These are phyloP conservation scores for Andrena minutula DNA, from an alignment of 2,888 invertebrate species.

Conservation along the genomic window DNA sequence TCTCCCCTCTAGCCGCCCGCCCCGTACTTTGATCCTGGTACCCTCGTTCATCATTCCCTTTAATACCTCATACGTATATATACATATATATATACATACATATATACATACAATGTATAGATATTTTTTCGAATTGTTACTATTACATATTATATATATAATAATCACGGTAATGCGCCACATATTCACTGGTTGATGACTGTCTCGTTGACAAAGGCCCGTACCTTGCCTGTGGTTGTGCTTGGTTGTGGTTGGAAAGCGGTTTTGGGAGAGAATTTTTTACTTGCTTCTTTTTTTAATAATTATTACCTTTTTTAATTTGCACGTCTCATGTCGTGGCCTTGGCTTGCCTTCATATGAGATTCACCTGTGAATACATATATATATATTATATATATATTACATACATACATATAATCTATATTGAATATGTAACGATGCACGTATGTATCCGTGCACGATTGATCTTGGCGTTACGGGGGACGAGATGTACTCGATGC, in stretches of 20 bases:
- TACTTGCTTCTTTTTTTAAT: slow-evolving; percentile 82
- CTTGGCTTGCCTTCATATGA: slow-evolving; percentile 85
- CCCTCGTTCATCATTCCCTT: slow-evolving; percentile 27
- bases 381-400: slow-evolving; percentile 70
- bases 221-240: slow-evolving; percentile 85
- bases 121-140: slow-evolving; percentile 75
- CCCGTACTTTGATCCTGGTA: not conserved
- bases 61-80: slow-evolving; percentile 73
- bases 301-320: slow-evolving; percentile 83
- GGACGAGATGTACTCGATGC: too few relatives aligned
- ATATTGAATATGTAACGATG: slow-evolving; percentile 71
- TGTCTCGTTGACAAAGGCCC: slow-evolving; percentile 84
- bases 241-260: slow-evolving; percentile 85
- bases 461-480: not conserved
- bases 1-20: not conserved
- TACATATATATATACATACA: slow-evolving; percentile 52
- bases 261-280: slow-evolving; percentile 85
- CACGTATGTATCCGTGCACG: slow-evolving; percentile 50
- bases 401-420: slow-evolving; percentile 71
- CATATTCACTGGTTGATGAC: slow-evolving; percentile 83
- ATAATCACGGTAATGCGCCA: slow-evolving; percentile 84
- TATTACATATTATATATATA: slow-evolving; percentile 76
- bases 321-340: slow-evolving; percentile 85
- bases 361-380: slow-evolving; percentile 82
- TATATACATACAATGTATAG: slow-evolving; percentile 40